Percentiles rank a stretch among this genome's conserved stretches.
phyloP scores from a whole-genome alignment of 2,888 invertebrate species.

The Syrphus vitripennis region DNA sequence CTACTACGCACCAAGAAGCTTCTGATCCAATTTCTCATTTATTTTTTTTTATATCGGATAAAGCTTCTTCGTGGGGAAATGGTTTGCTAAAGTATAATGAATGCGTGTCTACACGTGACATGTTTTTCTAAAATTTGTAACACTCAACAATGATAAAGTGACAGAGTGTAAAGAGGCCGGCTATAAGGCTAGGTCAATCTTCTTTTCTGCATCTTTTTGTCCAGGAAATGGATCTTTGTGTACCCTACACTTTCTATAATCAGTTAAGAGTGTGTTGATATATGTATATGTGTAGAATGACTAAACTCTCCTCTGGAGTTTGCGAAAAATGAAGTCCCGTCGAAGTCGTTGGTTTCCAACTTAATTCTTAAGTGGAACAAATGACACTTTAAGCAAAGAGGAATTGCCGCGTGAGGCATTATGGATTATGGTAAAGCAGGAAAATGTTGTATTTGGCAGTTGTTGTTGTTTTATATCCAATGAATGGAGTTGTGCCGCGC shows the following conservation, averaged over 20 bases:
- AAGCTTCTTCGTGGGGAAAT: constrained; percentile 1
- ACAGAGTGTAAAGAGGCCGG: background rate
- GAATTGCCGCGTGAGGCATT: constrained; percentile 20
- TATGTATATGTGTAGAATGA: background rate
- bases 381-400: constrained; percentile 54
- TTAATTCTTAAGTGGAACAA: constrained; percentile 62
- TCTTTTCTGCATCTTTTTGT: background rate
- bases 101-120: constrained; percentile 37
- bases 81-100: background rate
- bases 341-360: constrained; percentile 29
- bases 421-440: constrained; percentile 57
- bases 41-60: constrained; percentile 23
- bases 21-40: constrained; percentile 60
- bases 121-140: constrained; percentile 42
- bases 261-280: background rate
- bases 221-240: constrained; percentile 43
- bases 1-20: background rate
- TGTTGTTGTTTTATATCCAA: background rate
- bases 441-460: constrained; percentile 37
- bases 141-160: background rate
- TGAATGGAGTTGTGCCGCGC: constrained; percentile 52
- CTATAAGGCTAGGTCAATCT: constrained; percentile 12
- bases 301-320: constrained; percentile 11
- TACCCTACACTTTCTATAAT: constrained; percentile 61
- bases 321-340: background rate